Evolutionary conservation across 37 sponge, comb jelly and placozoan species (phyloP).

Genomic region (Crambe crambe): DNA sequence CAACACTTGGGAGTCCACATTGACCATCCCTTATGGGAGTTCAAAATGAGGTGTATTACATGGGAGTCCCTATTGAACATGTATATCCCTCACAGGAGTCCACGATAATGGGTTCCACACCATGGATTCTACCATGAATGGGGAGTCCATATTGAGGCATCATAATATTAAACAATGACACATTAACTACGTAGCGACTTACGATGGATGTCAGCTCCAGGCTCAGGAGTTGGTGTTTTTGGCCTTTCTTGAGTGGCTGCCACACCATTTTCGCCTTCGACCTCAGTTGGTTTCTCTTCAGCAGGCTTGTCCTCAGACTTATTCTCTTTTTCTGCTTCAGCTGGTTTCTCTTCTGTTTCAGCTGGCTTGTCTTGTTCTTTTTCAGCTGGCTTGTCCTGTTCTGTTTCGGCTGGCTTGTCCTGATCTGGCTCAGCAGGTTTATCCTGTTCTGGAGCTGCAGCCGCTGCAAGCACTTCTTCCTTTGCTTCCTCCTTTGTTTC

Average conservation of each 20-base stretch:
- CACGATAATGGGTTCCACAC: too few relatives aligned
- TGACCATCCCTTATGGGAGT: too few relatives aligned
- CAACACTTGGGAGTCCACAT: too few relatives aligned
- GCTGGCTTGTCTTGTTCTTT: not conserved
- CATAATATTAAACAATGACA: too few relatives aligned
- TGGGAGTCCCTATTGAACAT: too few relatives aligned
- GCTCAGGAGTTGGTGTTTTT: not conserved
- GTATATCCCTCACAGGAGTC: too few relatives aligned
- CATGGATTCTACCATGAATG: too few relatives aligned
- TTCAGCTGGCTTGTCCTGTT: conserved; percentile 4
- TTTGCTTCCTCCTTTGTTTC: not conserved
- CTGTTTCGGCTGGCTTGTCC: not conserved
- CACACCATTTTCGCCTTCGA: not conserved
- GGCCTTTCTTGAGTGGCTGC: not conserved
- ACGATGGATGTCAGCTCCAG: conserved; percentile 2
- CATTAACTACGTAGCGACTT: too few relatives aligned
- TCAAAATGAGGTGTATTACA: too few relatives aligned
- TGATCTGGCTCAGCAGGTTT: not conserved
- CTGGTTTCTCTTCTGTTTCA: conserved; percentile 3
- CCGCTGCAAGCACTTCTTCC: not conserved
- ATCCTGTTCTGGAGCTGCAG: too few relatives aligned
- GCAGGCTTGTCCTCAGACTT: conserved; percentile 1
- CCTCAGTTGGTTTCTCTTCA: not conserved
- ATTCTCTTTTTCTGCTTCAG: not conserved
- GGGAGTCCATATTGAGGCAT: too few relatives aligned